Evolutionary conservation across 1,140 invertebrate genomes (phyloP).

Genomic region (Eriosoma lanigerum): DNA sequence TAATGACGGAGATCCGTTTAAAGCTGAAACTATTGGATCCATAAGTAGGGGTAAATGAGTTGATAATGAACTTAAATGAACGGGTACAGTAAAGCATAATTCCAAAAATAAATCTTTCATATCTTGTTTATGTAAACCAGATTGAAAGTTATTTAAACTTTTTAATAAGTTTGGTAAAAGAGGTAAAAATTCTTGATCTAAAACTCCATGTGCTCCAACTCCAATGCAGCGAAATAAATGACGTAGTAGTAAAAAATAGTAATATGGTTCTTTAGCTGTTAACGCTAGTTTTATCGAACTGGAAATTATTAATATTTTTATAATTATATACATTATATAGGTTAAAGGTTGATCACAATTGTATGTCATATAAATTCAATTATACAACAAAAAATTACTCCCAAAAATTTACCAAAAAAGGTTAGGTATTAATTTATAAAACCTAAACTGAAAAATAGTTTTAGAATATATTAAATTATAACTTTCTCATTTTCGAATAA

Average conservation of each 20-base stretch:
- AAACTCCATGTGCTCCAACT: slow-evolving; percentile 93
- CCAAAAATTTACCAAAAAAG: too few relatives aligned
- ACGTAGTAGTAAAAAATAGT: slow-evolving; percentile 88
- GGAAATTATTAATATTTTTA: slow-evolving; percentile 51
- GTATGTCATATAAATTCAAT: too few relatives aligned
- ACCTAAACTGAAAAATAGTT: too few relatives aligned
- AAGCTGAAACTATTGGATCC: slow-evolving; percentile 95
- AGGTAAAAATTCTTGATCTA: slow-evolving; percentile 98
- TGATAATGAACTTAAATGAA: slow-evolving; percentile 90
- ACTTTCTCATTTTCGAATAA: too few relatives aligned
- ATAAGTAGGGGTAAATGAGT: slow-evolving; percentile 98
- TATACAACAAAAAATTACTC: too few relatives aligned
- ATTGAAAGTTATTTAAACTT: slow-evolving; percentile 92
- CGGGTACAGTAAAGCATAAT: slow-evolving; percentile 95
- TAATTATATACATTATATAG: neutral
- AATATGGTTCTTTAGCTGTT: slow-evolving; percentile 96
- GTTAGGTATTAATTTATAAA: too few relatives aligned
- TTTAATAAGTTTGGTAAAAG: slow-evolving; percentile 91
- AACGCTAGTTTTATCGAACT: slow-evolving; percentile 96
- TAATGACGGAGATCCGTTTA: slow-evolving; percentile 95
- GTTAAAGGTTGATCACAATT: too few relatives aligned
- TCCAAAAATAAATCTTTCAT: slow-evolving; percentile 99
- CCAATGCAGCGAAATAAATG: slow-evolving; percentile 91
- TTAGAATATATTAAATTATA: too few relatives aligned
- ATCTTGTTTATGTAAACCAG: slow-evolving; percentile 94